Percentiles rank a stretch among this genome's conserved stretches.
These are phyloP conservation scores for Meghimatium bilineatum DNA, from an alignment of 2,888 invertebrate genomes.

Conservation along the genomic window DNA sequence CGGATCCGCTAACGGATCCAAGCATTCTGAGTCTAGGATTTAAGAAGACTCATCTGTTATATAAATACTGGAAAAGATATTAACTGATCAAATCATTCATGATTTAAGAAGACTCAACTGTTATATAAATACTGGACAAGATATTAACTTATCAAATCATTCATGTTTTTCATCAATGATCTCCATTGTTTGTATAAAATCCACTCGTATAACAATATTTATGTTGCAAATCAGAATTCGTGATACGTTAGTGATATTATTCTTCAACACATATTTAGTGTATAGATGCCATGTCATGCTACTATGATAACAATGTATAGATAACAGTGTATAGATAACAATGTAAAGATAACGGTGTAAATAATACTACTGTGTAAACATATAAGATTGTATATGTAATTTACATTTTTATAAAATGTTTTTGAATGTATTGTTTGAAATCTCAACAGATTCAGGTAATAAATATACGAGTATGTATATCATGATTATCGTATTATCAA, in stretches of 20 bases:
- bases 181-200: background rate
- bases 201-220: background rate
- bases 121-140: background rate
- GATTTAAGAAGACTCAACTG: slow-evolving; percentile 41
- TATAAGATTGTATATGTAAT: background rate
- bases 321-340: background rate
- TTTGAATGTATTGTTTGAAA: background rate
- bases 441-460: background rate
- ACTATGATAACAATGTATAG: slow-evolving; percentile 1
- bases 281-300: background rate
- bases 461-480: background rate
- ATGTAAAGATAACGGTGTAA: background rate
- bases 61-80: no score
- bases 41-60: slow-evolving; percentile 12
- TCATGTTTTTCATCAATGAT: slow-evolving; percentile 23
- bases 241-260: slow-evolving; percentile 27
- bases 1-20: slow-evolving; percentile 61
- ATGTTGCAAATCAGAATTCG: slow-evolving; percentile 10
- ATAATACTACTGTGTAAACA: no score
- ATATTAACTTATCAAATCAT: background rate
- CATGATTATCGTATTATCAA: no score
- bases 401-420: background rate
- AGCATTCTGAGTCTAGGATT: slow-evolving; percentile 61
- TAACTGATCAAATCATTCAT: slow-evolving; percentile 56
- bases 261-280: background rate